Conservation (phyloP, 92 coral and sea anemone species). For the Ricordea florida region DNA sequence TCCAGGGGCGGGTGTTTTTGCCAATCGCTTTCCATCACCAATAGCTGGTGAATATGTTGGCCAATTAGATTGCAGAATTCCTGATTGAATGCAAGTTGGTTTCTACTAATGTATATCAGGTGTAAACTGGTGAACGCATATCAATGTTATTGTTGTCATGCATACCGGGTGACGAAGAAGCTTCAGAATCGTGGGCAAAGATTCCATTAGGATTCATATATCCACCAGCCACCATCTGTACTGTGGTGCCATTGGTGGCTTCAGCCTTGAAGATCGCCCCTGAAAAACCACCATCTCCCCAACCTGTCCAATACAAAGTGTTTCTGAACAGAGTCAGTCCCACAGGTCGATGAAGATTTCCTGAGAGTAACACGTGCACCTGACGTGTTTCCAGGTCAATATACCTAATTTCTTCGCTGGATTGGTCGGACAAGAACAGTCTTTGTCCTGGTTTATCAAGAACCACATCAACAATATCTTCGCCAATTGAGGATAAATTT, state of each 20-base stretch:
- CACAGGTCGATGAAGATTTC: background rate
- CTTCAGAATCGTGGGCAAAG: background rate
- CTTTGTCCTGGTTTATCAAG: slow-evolving; percentile 14
- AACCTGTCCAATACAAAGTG: slow-evolving; percentile 18
- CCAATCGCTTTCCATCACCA: too few relatives aligned
- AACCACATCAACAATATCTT: background rate
- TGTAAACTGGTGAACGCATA: too few relatives aligned
- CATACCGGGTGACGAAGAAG: background rate
- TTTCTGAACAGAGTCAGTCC: background rate
- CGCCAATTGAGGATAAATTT: background rate
- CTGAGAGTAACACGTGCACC: background rate
- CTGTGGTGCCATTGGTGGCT: background rate
- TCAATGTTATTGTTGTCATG: too few relatives aligned
- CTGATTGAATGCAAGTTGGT: too few relatives aligned
- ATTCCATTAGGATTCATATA: background rate
- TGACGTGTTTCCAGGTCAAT: background rate
- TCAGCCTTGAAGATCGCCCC: slow-evolving; percentile 6
- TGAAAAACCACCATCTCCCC: background rate
- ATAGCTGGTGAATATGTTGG: too few relatives aligned
- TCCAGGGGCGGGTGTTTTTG: too few relatives aligned
- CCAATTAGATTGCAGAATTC: too few relatives aligned
- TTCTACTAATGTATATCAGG: too few relatives aligned
- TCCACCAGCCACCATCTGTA: background rate
- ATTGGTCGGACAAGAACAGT: background rate
- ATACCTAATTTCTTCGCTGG: background rate